phyloP scores from a whole-genome alignment of 2,888 invertebrate species.

The Dusona sp. region DNA sequence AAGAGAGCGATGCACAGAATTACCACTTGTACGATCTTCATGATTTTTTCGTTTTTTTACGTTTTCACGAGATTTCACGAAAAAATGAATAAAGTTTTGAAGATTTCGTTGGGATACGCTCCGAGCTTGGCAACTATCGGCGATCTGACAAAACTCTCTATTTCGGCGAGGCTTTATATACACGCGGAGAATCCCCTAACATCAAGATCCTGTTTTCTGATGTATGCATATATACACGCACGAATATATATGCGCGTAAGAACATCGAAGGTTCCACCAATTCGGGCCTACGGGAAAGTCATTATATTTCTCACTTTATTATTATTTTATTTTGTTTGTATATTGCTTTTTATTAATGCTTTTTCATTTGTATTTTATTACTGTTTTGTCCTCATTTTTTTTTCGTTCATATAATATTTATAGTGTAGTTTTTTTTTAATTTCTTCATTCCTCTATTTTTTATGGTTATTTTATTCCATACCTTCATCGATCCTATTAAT shows the following conservation, averaged over 20 bases:
- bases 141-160: slow-evolving; percentile 51
- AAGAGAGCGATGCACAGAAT: slow-evolving; percentile 22
- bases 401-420: neutral
- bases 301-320: neutral
- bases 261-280: slow-evolving; percentile 27
- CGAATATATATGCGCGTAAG: neutral
- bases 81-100: neutral
- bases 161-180: slow-evolving; percentile 61
- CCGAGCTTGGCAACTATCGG: slow-evolving; percentile 39
- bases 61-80: neutral
- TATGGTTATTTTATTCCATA: neutral
- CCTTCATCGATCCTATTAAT: neutral
- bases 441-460: neutral
- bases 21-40: slow-evolving; percentile 39
- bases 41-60: slow-evolving; percentile 17
- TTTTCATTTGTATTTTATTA: neutral
- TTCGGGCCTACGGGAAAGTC: slow-evolving; percentile 37
- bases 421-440: neutral
- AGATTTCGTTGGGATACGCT: slow-evolving; percentile 4
- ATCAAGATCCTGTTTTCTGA: slow-evolving; percentile 44
- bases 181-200: slow-evolving; percentile 33
- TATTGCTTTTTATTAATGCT: slow-evolving; percentile 36
- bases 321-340: slow-evolving; percentile 15
- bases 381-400: neutral
- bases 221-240: slow-evolving; percentile 23